Base-by-base conservation (phyloP, 1,140 invertebrate species). In the Philopotamus ludificatus region DNA sequence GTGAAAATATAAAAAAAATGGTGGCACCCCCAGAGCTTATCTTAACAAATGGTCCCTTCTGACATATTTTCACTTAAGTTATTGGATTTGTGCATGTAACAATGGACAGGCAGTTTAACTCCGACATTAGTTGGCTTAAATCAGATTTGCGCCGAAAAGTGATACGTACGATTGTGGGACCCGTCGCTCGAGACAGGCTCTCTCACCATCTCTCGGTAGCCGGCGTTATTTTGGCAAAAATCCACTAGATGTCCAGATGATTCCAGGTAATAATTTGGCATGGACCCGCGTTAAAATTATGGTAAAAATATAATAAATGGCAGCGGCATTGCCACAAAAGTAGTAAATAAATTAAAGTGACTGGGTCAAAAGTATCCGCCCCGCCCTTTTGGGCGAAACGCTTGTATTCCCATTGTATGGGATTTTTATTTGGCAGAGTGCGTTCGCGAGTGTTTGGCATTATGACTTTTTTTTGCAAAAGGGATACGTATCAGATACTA, bases 31-130 rank as follows among this genome's bases (percentile, higher is more conserved):
- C 10, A 64, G 18, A 39, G 58, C 58, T 68, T 65, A 68, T 57
- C 57, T 51, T 68, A 57, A 65, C 62, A 68, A 64, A 68, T 60
- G 61, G 63, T 58, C 49, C 25, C 16, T 59, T 47, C 58, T 66
- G 68, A 70, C 64, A 70, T 70, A 70, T 70, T 70, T 70, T 66
- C 64, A 63, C 64, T 55, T 49, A 50, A 70, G 55, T 67, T 70
- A 70, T 70, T 70, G 68, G 68, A 70, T 70, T 70, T 67, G 62
- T 54, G 15, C 22, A 12, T 16, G 28, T 15, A 26, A 70, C 68
- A 70, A 70, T 65, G 58, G 22, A 20, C 15, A 26, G 16, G n/a
- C 45, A 42, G 63, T 66, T n/a, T 64, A 66, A 64, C 47, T 66
- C 55, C 22, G 44, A 55, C 50, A 66, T 60, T 70, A 59, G 60